Base-by-base conservation (phyloP, 2,113 vertebrate genomes). In the Ictidomys tridecemlineatus region DNA sequence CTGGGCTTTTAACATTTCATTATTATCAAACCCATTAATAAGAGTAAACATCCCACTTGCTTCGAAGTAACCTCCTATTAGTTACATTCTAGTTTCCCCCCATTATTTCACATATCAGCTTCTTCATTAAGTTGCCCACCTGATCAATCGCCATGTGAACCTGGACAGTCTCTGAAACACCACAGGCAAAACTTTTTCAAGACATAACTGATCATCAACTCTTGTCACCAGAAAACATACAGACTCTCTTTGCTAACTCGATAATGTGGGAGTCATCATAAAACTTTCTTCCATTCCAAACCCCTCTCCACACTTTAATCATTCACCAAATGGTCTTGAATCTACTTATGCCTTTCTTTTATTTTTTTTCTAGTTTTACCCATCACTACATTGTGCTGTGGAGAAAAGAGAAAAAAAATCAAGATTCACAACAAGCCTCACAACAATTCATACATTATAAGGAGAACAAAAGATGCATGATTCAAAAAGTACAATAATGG, bases 351-450 rank as follows among this genome's bases (percentile, higher is more conserved):
- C 11, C 11, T 37, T 58, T 34, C 48, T 7, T 94, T 87, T 76
- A 39, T 26, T 80, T 42, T 80, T 86, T 86, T 58, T 26, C 58
- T 73, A 11, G 45, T 91, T 94, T 86, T 67, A 58, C 9, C 39
- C 45, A 69, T 74, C 34, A 58, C 26, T 14, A 76, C 94, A 83
- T 39, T 39, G 87, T 28, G 37, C 37, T 87, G 3, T 74, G 67
- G 58, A 88, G 24, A 86, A 93, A 56, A 56, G 45, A 45, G 14
- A 22, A 58, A 94, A 80, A 74, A 86, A 93, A 91, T 93, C 56
- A 74, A 69, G 42, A 69, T 82, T 76, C 73, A 82, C 88, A 74
- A 53, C 88, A 74, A 53, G 30, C 39, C 34, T 67, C 37, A 58
- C 8, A 51, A 69, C n/a, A 28, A 67, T 84, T 42, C 86, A 69